Percentiles rank a stretch among this genome's conserved stretches.
These are phyloP conservation scores for Chloromyia formosa DNA, from an alignment of 2,888 invertebrate species.

Conservation along the genomic window DNA sequence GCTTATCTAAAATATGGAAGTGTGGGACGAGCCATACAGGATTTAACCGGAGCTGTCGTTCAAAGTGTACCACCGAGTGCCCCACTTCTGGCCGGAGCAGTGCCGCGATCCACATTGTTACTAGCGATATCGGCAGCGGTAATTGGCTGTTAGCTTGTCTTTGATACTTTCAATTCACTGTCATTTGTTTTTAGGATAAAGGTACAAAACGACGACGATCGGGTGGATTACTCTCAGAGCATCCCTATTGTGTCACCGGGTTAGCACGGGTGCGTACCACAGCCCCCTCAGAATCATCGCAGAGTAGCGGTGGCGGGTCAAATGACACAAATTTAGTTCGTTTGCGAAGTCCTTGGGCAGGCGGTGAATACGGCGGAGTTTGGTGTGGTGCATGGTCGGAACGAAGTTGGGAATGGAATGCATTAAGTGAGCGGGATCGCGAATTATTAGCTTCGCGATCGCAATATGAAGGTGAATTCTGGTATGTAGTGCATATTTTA, in stretches of 20 bases:
- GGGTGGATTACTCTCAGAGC: conserved; percentile 73
- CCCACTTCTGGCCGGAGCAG: conserved; percentile 70
- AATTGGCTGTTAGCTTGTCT: conserved; percentile 53
- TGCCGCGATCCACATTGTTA: conserved; percentile 75
- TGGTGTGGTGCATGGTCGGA: conserved; percentile 80
- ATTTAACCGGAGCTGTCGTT: conserved; percentile 78
- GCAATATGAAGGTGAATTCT: conserved; percentile 75
- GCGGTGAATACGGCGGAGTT: conserved; percentile 69
- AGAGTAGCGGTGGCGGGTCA: conserved; percentile 53
- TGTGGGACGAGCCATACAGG: conserved; percentile 75
- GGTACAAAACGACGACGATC: conserved; percentile 66
- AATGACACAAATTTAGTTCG: conserved; percentile 71
- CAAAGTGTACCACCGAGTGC: conserved; percentile 68
- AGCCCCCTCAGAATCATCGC: conserved; percentile 48
- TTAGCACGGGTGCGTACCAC: conserved; percentile 72
- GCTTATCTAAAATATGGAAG: conserved; percentile 71
- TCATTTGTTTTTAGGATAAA: conserved; percentile 52
- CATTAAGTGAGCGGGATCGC: conserved; percentile 70
- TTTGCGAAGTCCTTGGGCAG: conserved; percentile 68
- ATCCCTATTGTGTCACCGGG: conserved; percentile 77
- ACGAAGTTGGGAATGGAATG: conserved; percentile 75
- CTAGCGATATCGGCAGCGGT: conserved; percentile 73
- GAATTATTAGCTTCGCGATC: conserved; percentile 71
- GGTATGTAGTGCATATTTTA: conserved; percentile 63
- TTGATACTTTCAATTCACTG: not conserved